Percentiles rank a stretch among this genome's conserved stretches.
Conservation (phyloP, 1,140 invertebrate genomes). For the Anoplophora glabripennis region DNA sequence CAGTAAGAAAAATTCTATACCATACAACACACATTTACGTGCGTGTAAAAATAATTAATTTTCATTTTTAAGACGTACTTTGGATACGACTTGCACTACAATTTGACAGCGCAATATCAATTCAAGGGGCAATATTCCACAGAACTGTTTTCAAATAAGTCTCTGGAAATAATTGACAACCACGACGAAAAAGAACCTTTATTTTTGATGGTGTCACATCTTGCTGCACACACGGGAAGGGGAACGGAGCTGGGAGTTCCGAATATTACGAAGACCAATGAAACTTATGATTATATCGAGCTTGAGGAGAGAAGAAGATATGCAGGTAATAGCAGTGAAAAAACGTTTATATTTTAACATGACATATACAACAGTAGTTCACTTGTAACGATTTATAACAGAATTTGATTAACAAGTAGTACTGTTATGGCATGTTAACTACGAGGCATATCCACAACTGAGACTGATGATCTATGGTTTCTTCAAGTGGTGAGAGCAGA, state of each 20-base stretch:
- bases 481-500: too few relatives aligned
- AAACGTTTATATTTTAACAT: too few relatives aligned
- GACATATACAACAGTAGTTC: too few relatives aligned
- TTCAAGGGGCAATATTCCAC: constrained; percentile 68
- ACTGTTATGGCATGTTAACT: too few relatives aligned
- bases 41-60: neutral
- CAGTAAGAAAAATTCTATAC: neutral
- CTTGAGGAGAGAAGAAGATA: constrained; percentile 70
- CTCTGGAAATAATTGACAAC: constrained; percentile 63
- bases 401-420: too few relatives aligned
- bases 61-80: constrained; percentile 17
- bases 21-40: neutral
- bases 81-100: constrained; percentile 39
- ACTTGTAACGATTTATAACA: too few relatives aligned
- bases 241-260: constrained; percentile 63
- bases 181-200: constrained; percentile 62
- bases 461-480: too few relatives aligned
- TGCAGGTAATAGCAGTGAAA: constrained; percentile 60
- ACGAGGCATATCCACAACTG: too few relatives aligned
- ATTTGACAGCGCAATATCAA: constrained; percentile 49
- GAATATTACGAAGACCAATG: constrained; percentile 71
- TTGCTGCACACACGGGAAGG: constrained; percentile 76
- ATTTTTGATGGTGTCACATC: constrained; percentile 77
- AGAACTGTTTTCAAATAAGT: constrained; percentile 72
- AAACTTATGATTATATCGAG: constrained; percentile 73